Conservation (phyloP, 2,113 vertebrate genomes). For the Psittacula cyanocephala region DNA sequence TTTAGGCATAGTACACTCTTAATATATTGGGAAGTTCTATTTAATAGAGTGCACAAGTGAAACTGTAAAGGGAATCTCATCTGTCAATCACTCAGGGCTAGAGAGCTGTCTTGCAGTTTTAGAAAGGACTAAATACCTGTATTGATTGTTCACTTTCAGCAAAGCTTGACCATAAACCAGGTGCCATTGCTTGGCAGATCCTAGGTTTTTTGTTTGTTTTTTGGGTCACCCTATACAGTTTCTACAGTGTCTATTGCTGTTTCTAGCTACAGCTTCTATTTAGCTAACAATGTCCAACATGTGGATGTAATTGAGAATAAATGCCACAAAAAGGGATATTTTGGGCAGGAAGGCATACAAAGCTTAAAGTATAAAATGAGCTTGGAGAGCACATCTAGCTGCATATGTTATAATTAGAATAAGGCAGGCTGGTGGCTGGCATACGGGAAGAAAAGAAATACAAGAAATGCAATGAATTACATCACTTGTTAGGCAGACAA, state of each 20-base stretch:
- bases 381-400: background rate
- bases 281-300: background rate
- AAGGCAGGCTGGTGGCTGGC: background rate
- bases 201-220: background rate
- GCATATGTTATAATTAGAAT: background rate
- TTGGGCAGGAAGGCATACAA: background rate
- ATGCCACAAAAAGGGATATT: background rate
- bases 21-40: background rate
- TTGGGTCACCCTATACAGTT: background rate
- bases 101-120: background rate
- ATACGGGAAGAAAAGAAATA: rapidly evolving
- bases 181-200: background rate
- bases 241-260: background rate
- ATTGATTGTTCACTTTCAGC: background rate
- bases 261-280: background rate
- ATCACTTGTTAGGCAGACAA: background rate
- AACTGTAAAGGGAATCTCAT: background rate
- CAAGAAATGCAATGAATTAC: background rate
- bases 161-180: background rate
- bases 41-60: background rate
- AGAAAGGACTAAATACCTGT: background rate
- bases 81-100: background rate
- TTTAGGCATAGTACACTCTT: background rate
- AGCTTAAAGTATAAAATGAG: background rate
- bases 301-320: background rate